Percentiles rank a stretch among this genome's conserved stretches.
Evolutionary conservation across 2,797 vertebrate genomes (phyloP).

Genomic region (Phalanger gymnotis): DNA sequence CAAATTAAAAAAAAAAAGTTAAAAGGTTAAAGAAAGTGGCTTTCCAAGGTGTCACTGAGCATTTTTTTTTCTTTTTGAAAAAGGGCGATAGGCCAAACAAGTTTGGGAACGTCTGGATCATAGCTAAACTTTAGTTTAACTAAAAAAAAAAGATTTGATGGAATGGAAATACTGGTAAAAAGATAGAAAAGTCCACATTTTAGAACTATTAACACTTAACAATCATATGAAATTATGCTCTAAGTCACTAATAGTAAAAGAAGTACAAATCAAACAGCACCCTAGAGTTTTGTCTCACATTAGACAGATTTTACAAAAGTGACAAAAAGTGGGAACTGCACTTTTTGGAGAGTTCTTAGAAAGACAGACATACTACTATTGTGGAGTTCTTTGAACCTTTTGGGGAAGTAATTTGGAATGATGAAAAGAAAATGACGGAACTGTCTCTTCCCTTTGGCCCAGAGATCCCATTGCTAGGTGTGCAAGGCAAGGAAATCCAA

Average conservation of each 20-base stretch:
- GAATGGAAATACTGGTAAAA: background rate
- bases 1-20: too few relatives aligned
- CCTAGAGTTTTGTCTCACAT: background rate
- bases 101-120: too few relatives aligned
- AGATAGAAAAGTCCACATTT: background rate
- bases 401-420: background rate
- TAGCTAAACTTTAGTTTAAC: background rate
- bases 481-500: background rate
- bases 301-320: background rate
- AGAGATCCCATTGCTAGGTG: background rate
- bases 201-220: background rate
- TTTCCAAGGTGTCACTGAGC: too few relatives aligned
- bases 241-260: background rate
- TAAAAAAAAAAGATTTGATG: background rate
- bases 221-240: background rate
- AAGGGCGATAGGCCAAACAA: too few relatives aligned
- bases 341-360: background rate
- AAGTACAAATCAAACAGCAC: background rate
- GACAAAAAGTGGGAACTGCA: background rate
- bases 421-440: background rate
- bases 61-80: too few relatives aligned
- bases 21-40: too few relatives aligned
- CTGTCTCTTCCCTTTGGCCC: background rate
- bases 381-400: background rate
- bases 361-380: background rate